These are phyloP conservation scores for Sebastes miniatus DNA, from an alignment of 2,797 vertebrate species.

Conservation along the genomic window DNA sequence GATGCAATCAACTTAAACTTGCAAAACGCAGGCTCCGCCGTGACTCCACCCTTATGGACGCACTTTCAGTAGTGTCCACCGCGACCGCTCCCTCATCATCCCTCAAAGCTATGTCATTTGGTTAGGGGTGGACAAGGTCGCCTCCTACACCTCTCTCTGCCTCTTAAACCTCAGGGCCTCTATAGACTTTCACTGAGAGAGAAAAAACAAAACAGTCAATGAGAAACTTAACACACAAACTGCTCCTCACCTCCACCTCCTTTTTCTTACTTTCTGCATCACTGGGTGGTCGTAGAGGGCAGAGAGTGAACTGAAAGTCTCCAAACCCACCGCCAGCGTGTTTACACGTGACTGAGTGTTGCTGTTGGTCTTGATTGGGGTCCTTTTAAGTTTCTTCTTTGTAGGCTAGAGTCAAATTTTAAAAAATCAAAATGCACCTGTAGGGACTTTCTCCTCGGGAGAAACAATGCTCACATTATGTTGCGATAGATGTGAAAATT, in stretches of 20 bases:
- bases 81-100: not conserved
- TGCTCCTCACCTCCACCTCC: constrained; percentile 45
- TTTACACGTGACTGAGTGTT: constrained; percentile 36
- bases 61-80: constrained; percentile 10
- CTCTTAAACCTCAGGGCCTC: constrained; percentile 85
- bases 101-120: constrained; percentile 7
- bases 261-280: constrained; percentile 44
- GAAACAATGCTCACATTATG: constrained; percentile 10
- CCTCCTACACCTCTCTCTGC: constrained; percentile 64
- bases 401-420: constrained; percentile 11
- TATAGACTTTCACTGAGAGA: constrained; percentile 68
- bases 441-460: constrained; percentile 25
- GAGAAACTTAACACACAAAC: constrained; percentile 39
- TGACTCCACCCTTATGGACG: not conserved
- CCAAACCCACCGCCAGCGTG: constrained; percentile 19
- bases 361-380: constrained; percentile 24
- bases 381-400: constrained; percentile 22
- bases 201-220: constrained; percentile 33
- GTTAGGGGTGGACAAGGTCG: constrained; percentile 13
- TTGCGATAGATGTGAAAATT: constrained; percentile 49
- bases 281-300: constrained; percentile 26
- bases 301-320: constrained; percentile 35
- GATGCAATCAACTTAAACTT: constrained; percentile 51
- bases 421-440: constrained; percentile 7
- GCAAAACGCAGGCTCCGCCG: constrained; percentile 31